Base-by-base conservation (phyloP, 1,140 invertebrate genomes). In the Piezodorus guildinii region DNA sequence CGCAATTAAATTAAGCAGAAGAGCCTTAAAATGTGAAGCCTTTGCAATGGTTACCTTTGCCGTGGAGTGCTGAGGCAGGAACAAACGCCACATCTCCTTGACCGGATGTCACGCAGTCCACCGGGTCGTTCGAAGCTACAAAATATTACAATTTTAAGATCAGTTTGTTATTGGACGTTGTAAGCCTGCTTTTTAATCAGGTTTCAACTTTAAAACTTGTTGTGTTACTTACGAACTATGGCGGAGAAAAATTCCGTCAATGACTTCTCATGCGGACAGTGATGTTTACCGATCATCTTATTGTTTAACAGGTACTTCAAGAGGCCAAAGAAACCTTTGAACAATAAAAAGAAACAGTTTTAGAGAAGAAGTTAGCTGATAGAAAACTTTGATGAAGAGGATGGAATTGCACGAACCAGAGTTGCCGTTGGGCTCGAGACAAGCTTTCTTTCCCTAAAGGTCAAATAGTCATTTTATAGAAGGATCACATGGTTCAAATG, bases 31-130 rank as follows among this genome's bases (percentile, higher is more conserved):
- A n/a, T n/a, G n/a, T n/a, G n/a, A 52, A 56, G 21, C 12, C 56
- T 65, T 60, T 27, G 23, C n/a, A n/a, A n/a, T n/a, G n/a, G n/a
- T n/a, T 62, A 49, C 51, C 59, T 45, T 68, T 59, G 16, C 34
- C 16, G n/a, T 64, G 39, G n/a, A 65, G 46, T 2, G 51, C 27
- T n/a, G 60, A 62, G 21, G 49, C 62, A 27, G 74, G 68, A 46
- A 83, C 77, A 74, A 85, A 85, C 15, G 83, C 83, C 10, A 86
- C 79, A 71, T 85, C 79, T 23, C 81, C 83, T 44, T 75, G 74
- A 34, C 77, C 79, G 74, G 83, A 78, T 10, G 79, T 77, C 34
- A 86, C 72, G 73, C 84, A 89, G 70, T 83, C 74, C 45, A 73
- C 64, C 44, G 71, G 70, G 15, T 72, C 68, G 12, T 56, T n/a